A percentile compares a stretch with the other conserved stretches of the same genome.
Evolutionary conservation across 2,113 vertebrate species (phyloP).

Genomic region (Hypanus sabinus): DNA sequence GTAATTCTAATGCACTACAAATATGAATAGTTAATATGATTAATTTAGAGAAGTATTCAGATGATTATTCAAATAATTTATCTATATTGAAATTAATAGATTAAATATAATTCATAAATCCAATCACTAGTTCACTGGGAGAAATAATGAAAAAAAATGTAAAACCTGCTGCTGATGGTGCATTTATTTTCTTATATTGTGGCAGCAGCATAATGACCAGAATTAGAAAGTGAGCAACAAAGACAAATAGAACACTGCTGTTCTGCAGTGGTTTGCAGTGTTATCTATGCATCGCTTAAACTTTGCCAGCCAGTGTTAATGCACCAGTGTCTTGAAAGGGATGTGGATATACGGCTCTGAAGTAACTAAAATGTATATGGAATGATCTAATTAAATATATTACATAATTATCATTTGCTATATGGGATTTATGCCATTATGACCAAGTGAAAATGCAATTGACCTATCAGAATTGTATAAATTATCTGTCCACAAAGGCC

Average conservation of each 20-base stretch:
- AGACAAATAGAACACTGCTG: not conserved
- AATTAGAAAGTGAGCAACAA: not conserved
- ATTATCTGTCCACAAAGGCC: not conserved
- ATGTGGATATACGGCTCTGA: too few relatives aligned
- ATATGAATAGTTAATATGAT: not conserved
- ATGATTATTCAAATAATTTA: conserved; percentile 2
- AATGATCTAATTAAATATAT: not conserved
- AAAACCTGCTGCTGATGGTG: not conserved
- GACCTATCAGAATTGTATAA: not conserved
- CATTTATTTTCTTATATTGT: not conserved
- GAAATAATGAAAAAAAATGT: not conserved
- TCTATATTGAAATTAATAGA: not conserved
- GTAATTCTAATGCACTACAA: not conserved
- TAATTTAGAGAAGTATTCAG: not conserved
- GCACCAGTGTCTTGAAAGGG: not conserved
- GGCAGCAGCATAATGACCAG: not conserved
- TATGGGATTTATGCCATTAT: not conserved
- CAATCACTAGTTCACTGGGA: not conserved
- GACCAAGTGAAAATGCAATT: not conserved
- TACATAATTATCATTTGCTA: not conserved
- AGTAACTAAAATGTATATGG: not conserved
- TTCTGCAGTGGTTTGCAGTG: not conserved
- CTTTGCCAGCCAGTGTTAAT: not conserved
- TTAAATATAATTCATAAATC: not conserved
- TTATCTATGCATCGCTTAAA: not conserved